Evolutionary conservation across 2,113 vertebrate genomes (phyloP).

Genomic region (Pituophis catenifer): DNA sequence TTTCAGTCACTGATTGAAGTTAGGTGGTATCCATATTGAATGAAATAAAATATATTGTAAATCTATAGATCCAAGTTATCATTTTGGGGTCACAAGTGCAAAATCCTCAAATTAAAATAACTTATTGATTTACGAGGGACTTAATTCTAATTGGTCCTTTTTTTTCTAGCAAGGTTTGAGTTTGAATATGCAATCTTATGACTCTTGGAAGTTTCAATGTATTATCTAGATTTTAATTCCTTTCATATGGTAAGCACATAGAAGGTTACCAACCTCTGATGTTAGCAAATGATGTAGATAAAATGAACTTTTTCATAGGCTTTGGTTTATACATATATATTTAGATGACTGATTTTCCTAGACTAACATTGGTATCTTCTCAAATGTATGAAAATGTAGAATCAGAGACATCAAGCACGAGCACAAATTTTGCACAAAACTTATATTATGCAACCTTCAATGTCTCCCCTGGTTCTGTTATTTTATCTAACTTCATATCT

Average conservation of each 20-base stretch:
- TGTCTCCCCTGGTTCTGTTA: not conserved
- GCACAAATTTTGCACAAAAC: no score
- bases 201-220: not conserved
- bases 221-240: not conserved
- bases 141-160: not conserved
- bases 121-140: not conserved
- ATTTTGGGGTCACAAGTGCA: not conserved
- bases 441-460: not conserved
- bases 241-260: not conserved
- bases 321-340: not conserved
- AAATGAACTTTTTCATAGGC: not conserved
- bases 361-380: not conserved
- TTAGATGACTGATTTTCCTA: not conserved
- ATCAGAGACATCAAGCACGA: not conserved
- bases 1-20: not conserved
- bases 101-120: not conserved
- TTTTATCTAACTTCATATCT: not conserved
- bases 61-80: not conserved
- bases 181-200: not conserved
- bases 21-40: not conserved
- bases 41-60: not conserved
- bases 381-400: not conserved
- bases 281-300: not conserved
- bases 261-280: not conserved
- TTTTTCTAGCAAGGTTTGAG: not conserved